phyloP scores from a whole-genome alignment of 2,888 invertebrate species.

The Mythimna ferrago region DNA sequence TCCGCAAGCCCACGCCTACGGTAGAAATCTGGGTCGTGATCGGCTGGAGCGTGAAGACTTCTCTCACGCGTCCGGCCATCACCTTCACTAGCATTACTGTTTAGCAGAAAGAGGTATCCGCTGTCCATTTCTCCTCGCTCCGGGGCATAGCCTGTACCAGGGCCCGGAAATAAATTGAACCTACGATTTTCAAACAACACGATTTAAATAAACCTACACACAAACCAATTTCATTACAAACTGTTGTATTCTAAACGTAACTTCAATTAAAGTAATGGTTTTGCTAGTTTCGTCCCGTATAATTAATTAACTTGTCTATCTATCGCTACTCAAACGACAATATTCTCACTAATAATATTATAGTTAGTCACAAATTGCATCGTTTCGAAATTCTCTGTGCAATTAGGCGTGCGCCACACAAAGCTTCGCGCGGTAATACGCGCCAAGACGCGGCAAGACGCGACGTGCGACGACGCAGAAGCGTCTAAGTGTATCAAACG shows the following conservation, averaged over 20 bases:
- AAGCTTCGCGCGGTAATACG: conserved; percentile 20
- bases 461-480: conserved; percentile 2
- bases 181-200: background rate
- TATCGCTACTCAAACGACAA: background rate
- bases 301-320: conserved; percentile 22
- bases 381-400: conserved; percentile 1
- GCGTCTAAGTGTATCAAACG: conserved; percentile 27
- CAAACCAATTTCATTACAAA: conserved; percentile 19
- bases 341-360: background rate
- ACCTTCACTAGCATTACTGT: too few relatives aligned
- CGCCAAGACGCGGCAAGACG: conserved; percentile 21
- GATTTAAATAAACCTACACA: background rate
- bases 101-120: too few relatives aligned
- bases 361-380: background rate
- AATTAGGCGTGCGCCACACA: conserved; percentile 30
- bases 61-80: too few relatives aligned
- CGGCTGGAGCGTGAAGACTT: too few relatives aligned
- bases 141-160: too few relatives aligned
- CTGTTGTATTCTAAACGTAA: conserved; percentile 24
- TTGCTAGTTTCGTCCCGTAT: conserved; percentile 1
- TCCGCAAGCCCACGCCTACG: too few relatives aligned
- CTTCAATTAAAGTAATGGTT: conserved; percentile 43
- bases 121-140: too few relatives aligned
- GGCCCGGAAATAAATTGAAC: background rate
- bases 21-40: too few relatives aligned